A percentile compares a stretch with the other conserved stretches of the same genome.
Evolutionary conservation across 2,797 vertebrate genomes (phyloP).

Genomic region (Emydoidea blandingii): DNA sequence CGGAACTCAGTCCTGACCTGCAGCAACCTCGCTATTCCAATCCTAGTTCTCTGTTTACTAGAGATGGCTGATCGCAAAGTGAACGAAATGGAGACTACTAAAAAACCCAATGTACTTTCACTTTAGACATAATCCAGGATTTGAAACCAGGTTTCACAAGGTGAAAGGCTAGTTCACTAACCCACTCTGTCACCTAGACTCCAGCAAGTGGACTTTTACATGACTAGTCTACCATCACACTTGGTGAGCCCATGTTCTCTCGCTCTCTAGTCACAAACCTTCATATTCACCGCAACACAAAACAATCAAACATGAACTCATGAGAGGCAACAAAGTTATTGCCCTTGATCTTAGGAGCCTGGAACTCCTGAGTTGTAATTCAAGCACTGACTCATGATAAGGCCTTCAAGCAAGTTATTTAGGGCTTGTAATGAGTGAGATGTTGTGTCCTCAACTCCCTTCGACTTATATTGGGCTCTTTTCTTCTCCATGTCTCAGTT

Average conservation of each 20-base stretch:
- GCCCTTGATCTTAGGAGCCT: neutral
- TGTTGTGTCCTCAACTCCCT: neutral
- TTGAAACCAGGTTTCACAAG: neutral
- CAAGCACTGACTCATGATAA: neutral
- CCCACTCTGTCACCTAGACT: neutral
- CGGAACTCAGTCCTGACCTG: neutral
- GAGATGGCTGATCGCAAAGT: neutral
- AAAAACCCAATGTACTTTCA: neutral
- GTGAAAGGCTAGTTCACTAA: neutral
- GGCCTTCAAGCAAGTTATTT: neutral
- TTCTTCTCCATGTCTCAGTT: neutral
- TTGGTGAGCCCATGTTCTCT: rapidly evolving
- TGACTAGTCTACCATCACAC: rapidly evolving
- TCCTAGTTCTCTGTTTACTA: neutral
- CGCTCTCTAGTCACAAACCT: neutral
- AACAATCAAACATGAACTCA: neutral
- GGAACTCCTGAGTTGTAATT: neutral
- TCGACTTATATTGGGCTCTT: neutral
- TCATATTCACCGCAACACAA: rapidly evolving
- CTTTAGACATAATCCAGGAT: rapidly evolving
- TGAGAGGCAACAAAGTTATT: neutral
- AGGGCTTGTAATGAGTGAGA: neutral
- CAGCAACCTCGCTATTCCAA: rapidly evolving
- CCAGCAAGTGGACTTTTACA: rapidly evolving
- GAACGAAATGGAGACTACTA: neutral